A percentile compares a stretch with the other conserved stretches of the same genome.
phyloP scores from a whole-genome alignment of 2,888 invertebrate species.

The Acronicta alni region DNA sequence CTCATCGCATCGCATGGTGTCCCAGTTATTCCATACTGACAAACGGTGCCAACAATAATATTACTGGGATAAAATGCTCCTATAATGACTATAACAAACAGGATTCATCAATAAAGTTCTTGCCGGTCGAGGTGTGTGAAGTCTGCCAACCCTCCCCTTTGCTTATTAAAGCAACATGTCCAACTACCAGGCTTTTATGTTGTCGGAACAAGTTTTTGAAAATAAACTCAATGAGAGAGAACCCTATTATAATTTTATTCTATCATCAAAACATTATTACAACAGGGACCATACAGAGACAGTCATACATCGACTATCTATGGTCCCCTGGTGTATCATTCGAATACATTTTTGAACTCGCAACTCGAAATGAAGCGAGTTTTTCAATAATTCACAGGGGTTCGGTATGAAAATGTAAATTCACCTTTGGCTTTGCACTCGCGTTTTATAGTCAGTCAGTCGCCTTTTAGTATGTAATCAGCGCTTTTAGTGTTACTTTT shows the following conservation, averaged over 20 bases:
- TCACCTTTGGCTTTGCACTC: not conserved
- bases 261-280: conserved; percentile 13
- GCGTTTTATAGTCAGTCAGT: conserved; percentile 19
- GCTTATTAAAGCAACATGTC: no score
- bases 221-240: no score
- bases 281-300: not conserved
- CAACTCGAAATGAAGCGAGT: conserved; percentile 29
- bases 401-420: conserved; percentile 14
- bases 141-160: no score
- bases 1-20: conserved; percentile 33
- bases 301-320: conserved; percentile 8
- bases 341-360: conserved; percentile 39
- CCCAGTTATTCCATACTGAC: conserved; percentile 15
- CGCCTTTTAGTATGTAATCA: no score
- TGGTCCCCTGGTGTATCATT: conserved; percentile 31
- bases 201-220: no score
- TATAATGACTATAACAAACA: no score
- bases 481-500: no score
- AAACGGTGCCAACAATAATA: conserved; percentile 21
- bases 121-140: no score
- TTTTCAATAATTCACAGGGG: conserved; percentile 34
- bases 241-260: not conserved
- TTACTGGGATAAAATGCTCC: no score
- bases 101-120: no score
- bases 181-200: no score